Conservation (phyloP, 2,797 vertebrate species). For the Siniperca undulata region DNA sequence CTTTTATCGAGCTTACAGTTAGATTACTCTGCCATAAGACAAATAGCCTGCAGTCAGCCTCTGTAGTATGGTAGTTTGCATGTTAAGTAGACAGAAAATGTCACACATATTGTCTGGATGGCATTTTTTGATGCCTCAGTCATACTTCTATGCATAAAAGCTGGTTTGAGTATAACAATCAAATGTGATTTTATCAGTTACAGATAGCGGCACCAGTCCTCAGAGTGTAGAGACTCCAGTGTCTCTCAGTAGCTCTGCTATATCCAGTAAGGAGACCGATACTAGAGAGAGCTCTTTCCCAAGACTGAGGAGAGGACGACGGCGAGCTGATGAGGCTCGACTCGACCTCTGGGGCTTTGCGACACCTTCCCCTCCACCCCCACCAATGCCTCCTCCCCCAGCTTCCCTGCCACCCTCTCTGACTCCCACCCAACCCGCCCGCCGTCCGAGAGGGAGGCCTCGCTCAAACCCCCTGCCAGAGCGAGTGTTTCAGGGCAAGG, state of each 20-base stretch:
- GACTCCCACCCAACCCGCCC: constrained; percentile 64
- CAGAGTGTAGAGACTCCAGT: constrained; percentile 55
- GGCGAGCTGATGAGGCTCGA: constrained; percentile 87
- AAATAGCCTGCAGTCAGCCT: constrained; percentile 25
- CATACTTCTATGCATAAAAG: constrained; percentile 14
- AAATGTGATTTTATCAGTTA: constrained; percentile 56
- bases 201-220: constrained; percentile 71
- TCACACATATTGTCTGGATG: constrained; percentile 21
- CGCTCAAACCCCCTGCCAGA: constrained; percentile 86
- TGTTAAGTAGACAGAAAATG: constrained; percentile 32
- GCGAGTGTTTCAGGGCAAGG: constrained; percentile 80
- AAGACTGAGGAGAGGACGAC: constrained; percentile 85
- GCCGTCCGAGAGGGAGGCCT: constrained; percentile 90
- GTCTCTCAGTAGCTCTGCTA: constrained; percentile 54
- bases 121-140: constrained; percentile 32
- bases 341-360: constrained; percentile 88
- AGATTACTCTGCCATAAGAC: constrained; percentile 28
- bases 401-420: constrained; percentile 55
- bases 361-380: constrained; percentile 80
- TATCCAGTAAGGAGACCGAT: constrained; percentile 69
- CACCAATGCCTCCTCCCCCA: constrained; percentile 62
- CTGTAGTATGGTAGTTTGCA: not conserved
- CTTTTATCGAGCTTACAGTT: constrained; percentile 15
- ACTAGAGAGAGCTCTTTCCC: constrained; percentile 70
- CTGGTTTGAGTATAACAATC: constrained; percentile 48